These are phyloP conservation scores for Xylophagus ater DNA, from an alignment of 2,888 invertebrate species.

Conservation along the genomic window DNA sequence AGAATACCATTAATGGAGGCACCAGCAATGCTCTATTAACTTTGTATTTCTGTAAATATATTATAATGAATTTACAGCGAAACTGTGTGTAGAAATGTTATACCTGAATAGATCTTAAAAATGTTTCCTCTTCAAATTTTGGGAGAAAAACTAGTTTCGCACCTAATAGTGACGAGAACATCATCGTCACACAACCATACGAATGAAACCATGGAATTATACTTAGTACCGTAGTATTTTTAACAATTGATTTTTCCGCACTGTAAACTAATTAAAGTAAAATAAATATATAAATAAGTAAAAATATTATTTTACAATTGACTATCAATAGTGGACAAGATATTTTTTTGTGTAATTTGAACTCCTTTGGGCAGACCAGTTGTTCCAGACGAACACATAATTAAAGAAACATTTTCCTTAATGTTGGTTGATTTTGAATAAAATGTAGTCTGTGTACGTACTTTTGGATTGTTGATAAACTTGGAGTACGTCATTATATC, in stretches of 20 bases:
- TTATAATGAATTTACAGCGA: too few relatives aligned
- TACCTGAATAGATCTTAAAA: slow-evolving; percentile 55
- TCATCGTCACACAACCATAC: slow-evolving; percentile 59
- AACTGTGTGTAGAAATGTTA: too few relatives aligned
- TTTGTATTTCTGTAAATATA: slow-evolving; percentile 37
- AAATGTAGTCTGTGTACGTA: too few relatives aligned
- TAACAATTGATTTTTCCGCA: background rate
- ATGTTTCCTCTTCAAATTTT: slow-evolving; percentile 63
- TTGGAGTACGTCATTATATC: slow-evolving; percentile 24
- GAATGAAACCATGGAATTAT: slow-evolving; percentile 77
- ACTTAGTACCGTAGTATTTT: slow-evolving; percentile 39
- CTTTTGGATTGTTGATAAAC: slow-evolving; percentile 27
- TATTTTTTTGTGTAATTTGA: slow-evolving; percentile 57
- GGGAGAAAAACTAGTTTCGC: slow-evolving; percentile 46
- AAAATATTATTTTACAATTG: slow-evolving; percentile 25
- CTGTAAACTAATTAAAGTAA: background rate
- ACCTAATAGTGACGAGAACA: slow-evolving; percentile 47
- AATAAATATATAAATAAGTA: too few relatives aligned
- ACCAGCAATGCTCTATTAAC: slow-evolving; percentile 59
- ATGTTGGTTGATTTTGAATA: slow-evolving; percentile 42
- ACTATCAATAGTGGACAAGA: slow-evolving; percentile 37
- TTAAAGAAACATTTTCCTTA: slow-evolving; percentile 47
- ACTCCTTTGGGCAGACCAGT: slow-evolving; percentile 71
- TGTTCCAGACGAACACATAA: slow-evolving; percentile 73
- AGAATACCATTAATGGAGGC: slow-evolving; percentile 72